Base-by-base conservation (phyloP, 1,140 invertebrate species). In the Lepidotrigona ventralis region DNA sequence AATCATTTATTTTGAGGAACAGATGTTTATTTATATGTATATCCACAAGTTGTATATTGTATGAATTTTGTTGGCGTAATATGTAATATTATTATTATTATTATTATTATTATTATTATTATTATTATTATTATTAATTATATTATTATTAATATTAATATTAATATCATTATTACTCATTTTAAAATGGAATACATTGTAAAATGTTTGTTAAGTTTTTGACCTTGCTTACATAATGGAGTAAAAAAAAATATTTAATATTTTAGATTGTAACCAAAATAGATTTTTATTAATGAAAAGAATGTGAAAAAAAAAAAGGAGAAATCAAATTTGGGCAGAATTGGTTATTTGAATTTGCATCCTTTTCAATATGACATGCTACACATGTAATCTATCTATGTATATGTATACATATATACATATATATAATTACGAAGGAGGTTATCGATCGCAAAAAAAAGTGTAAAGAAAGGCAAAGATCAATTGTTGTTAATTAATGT, bases 191-290 rank as follows among this genome's bases (percentile, higher is more conserved):
- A 89, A 86, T 84, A 85, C 88, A 90, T 86, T 94, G 93, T 94
- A 93, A 93, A 93, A 93, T 92, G 92, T 94, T 94, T 94, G 93
- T 94, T 94, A 94, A 94, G 93, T 94, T 94, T 94, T 93, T 93
- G 92, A 92, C 92, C 91, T 94, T 93, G 92, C 93, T 94, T 93
- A 93, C 91, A 88, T 91, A 91, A 91, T 90, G 93, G 93, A 92
- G 81, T 82, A 92, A 90, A 92, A 90, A n/a, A 56, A 26, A 64
- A 29, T 93, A 91, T 89, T 89, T 89, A 89, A 92, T 94, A 94
- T 92, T 93, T 93, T 94, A 94, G 91, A 90, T 86, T 93, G 91
- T 94, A 94, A 93, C 88, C 86, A 92, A 88, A 84, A 93, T 84
- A 91, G 88, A 92, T 91, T 88, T 86, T 94, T 93, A 83, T 88